Evolutionary conservation across 2,888 invertebrate genomes (phyloP).

Genomic region (Sinhomidia bicolor): DNA sequence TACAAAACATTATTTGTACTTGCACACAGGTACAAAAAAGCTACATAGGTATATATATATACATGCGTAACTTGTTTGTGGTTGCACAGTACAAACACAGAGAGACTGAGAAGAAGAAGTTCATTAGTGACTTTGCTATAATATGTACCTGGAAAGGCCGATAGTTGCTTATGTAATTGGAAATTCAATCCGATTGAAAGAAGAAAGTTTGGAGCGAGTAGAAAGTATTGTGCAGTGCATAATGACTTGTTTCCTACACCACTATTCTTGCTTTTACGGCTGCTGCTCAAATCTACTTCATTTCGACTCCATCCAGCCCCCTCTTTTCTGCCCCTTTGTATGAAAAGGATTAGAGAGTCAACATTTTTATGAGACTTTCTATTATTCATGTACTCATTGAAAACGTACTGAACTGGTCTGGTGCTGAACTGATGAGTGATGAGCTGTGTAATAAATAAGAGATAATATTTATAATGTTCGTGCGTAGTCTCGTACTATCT

Average conservation of each 20-base stretch:
- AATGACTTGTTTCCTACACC: too few relatives aligned
- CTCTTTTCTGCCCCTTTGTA: neutral
- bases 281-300: neutral
- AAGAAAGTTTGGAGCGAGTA: slow-evolving; percentile 31
- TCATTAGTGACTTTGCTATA: neutral
- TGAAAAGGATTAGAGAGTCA: neutral
- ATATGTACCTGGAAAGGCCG: neutral
- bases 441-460: too few relatives aligned
- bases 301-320: neutral
- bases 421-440: too few relatives aligned
- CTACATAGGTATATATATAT: neutral
- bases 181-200: slow-evolving; percentile 67
- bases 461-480: too few relatives aligned
- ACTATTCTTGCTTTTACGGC: too few relatives aligned
- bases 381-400: too few relatives aligned
- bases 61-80: too few relatives aligned
- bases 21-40: neutral
- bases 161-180: slow-evolving; percentile 65
- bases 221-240: slow-evolving; percentile 49
- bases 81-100: neutral
- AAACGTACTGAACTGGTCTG: too few relatives aligned
- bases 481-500: too few relatives aligned
- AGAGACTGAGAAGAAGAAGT: neutral
- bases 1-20: too few relatives aligned
- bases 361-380: neutral